Percentiles rank a stretch among this genome's conserved stretches.
Conservation (phyloP, 2,797 vertebrate genomes). For the Macropodus opercularis region DNA sequence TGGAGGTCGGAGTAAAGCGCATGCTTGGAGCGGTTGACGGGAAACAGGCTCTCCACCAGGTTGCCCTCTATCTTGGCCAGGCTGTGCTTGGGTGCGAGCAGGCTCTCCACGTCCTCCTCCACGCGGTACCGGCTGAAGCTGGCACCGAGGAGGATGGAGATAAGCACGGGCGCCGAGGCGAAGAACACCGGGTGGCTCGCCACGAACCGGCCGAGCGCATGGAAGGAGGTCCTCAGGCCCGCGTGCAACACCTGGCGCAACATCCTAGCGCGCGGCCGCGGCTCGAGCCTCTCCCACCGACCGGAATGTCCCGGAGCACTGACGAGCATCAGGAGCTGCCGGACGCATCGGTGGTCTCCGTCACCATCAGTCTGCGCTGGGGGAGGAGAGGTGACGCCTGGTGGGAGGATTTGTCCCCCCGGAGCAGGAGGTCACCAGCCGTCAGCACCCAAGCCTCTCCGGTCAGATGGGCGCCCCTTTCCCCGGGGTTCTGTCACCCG, state of each 20-base stretch:
- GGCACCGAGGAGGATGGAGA: slow-evolving; percentile 95
- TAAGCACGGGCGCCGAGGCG: slow-evolving; percentile 93
- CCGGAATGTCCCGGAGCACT: slow-evolving; percentile 70
- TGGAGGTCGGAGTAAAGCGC: slow-evolving; percentile 97
- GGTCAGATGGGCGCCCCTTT: slow-evolving; percentile 36
- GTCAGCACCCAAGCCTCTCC: slow-evolving; percentile 50
- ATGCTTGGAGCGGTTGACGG: slow-evolving; percentile 95
- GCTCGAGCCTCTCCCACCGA: slow-evolving; percentile 89
- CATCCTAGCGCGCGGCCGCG: slow-evolving; percentile 93
- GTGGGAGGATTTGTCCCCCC: slow-evolving; percentile 36
- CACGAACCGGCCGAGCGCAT: slow-evolving; percentile 93
- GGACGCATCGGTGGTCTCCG: slow-evolving; percentile 75
- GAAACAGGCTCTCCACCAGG: slow-evolving; percentile 96
- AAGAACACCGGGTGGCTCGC: slow-evolving; percentile 97
- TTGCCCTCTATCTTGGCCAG: slow-evolving; percentile 97
- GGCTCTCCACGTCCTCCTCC: slow-evolving; percentile 93
- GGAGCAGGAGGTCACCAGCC: slow-evolving; percentile 53
- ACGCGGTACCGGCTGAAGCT: slow-evolving; percentile 98
- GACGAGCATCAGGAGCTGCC: slow-evolving; percentile 87
- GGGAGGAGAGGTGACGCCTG: slow-evolving; percentile 30
- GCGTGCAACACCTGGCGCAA: slow-evolving; percentile 97
- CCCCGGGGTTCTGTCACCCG: slow-evolving; percentile 48
- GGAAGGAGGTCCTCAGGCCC: slow-evolving; percentile 93
- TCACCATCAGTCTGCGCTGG: slow-evolving; percentile 24
- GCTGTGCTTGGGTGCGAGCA: slow-evolving; percentile 96